Evolutionary conservation across 1,140 invertebrate species (phyloP), one percentile per base, ranked within the genome.

Genomic region (Pentalonia nigronervosa): DNA sequence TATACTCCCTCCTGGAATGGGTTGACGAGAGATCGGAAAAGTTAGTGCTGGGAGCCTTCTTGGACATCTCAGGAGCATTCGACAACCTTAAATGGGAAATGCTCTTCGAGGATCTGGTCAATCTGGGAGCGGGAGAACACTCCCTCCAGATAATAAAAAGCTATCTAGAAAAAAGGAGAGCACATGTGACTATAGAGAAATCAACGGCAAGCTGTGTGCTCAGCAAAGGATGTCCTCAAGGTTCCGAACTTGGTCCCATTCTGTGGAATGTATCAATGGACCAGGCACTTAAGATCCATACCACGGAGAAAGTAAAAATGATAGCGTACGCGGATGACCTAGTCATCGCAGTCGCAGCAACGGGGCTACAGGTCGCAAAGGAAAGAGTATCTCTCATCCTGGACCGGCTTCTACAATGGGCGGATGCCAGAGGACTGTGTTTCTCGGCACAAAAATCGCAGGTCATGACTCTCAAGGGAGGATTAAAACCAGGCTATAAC

Each of bases 31-130:
- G n/a, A n/a, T n/a, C n/a, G n/a, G n/a, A n/a, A n/a, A n/a, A n/a
- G n/a, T n/a, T n/a, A n/a, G n/a, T n/a, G n/a, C n/a, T n/a, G n/a
- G 93, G 83, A 34, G 45, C 47, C n/a, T 93, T 93, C 25, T 20
- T 93, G 21, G 93, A 93, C 56, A 93, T 93, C 20, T 53, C 50
- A 14, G 93, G 93, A 7, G 93, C 36, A 7, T 93, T 93, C 36
- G 93, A 93, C 56, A 90, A 47, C 7, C 34, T 87, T 1, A n/a
- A 48, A 60, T 88, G 83, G 56, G 48, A 21, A 0, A 34, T 56
- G 0, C 30, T 93, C 1, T 21, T 93, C 30, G 20, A 87, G 8
- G 86, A 87, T 25, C 11, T 87, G 23, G 9, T 3, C 3, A 14
- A 11, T 11, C 25, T 87, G 11, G 86, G 25, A n/a, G 86, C 86